Base-by-base conservation (phyloP, 1,140 invertebrate species). In the Rhynchophorus ferrugineus region DNA sequence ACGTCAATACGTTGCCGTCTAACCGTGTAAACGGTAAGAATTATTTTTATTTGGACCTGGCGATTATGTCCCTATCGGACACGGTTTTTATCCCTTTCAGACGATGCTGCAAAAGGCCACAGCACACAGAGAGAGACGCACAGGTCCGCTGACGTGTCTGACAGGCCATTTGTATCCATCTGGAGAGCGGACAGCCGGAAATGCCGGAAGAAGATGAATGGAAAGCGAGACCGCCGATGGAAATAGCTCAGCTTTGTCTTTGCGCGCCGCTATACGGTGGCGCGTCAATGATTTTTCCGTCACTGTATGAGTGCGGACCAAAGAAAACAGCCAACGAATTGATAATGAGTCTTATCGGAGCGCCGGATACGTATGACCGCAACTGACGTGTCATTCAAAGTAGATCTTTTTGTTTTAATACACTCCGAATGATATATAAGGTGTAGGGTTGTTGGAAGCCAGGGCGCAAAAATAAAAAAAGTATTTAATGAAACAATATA, bases 111-210 rank as follows among this genome's bases (percentile, higher is more conserved):
- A 2, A 39, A 46, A 48, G 35, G 39, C 35, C 20, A 14, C 24
- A 29, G 11, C 24, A 29, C 11, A 29, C 24, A 5, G 24, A 29
- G 24, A 11, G 24, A 29, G 24, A 29, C 5, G 5, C 5, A 11
- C 5, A 5, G 11, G 24, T 6, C 21, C 20, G 38, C 21, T 49
- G 48, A 49, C 48, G 39, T 35, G 38, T 49, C 48, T 39, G 38
- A 42, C 36, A 17, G 38, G 16, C 22, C 48, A 49, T 49, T 49
- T 49, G 48, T 49, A 49, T 49, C 38, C 48, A 49, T 49, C 48
- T 49, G 48, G 38, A 42, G 38, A 24, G n/a, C 22, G 37, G 38
- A 49, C 48, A 42, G 48, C 37, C 38, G 48, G 48, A 49, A 42
- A 38, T 42, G 11, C 48, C 48, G 48, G 48, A 43, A 49, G 21